Evolutionary conservation across 2,113 vertebrate genomes (phyloP).

Genomic region (Lepidiolamprologus cunningtoni): DNA sequence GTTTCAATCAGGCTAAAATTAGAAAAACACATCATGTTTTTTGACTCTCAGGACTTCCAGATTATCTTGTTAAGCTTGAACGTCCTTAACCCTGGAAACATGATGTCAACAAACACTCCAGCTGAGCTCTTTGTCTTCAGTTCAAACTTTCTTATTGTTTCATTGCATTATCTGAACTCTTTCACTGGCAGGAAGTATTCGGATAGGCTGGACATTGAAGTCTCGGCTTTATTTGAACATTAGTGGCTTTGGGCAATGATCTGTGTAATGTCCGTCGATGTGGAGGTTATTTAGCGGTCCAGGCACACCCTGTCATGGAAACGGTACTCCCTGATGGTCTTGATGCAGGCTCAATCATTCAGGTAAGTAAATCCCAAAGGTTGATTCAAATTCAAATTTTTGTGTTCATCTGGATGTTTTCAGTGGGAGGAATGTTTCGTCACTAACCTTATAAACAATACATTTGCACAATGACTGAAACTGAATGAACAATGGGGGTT

Average conservation of each 20-base stretch:
- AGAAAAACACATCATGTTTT: not conserved
- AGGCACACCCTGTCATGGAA: not conserved
- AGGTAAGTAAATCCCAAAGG: not conserved
- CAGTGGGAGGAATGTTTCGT: not conserved
- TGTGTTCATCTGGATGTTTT: not conserved
- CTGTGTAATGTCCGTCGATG: accelerated
- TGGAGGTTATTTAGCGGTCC: accelerated
- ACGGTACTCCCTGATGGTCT: not conserved
- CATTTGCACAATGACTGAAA: not conserved
- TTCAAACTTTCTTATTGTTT: not conserved
- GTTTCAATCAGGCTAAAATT: not conserved
- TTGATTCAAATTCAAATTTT: too few species aligned
- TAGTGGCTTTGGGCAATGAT: not conserved
- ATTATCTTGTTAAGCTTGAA: not conserved
- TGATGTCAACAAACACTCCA: not conserved
- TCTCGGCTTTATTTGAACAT: not conserved
- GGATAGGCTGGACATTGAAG: not conserved
- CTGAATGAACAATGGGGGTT: not conserved
- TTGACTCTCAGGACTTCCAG: not conserved
- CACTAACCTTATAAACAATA: not conserved
- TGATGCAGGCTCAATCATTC: not conserved
- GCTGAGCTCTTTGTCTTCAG: not conserved
- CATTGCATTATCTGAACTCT: not conserved
- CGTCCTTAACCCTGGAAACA: not conserved
- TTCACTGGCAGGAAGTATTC: not conserved